A percentile compares a stretch with the other conserved stretches of the same genome.
phyloP scores from a whole-genome alignment of 2,113 vertebrate species.

The Cyrtonyx montezumae region DNA sequence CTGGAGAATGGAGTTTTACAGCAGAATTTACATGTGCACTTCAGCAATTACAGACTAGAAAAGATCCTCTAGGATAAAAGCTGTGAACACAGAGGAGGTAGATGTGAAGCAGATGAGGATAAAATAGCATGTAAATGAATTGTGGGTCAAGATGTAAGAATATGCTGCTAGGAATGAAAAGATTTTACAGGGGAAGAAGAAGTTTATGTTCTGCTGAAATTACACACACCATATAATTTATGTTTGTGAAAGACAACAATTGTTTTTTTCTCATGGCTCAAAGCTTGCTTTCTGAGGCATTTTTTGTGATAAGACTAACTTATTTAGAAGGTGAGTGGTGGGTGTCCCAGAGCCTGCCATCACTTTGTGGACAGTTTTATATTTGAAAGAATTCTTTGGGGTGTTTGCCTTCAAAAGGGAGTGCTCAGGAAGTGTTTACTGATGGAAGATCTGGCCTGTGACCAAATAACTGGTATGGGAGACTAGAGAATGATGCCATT shows the following conservation, averaged over 20 bases:
- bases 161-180: neutral
- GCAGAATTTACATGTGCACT: neutral
- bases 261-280: too few species aligned
- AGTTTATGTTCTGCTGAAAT: slow-evolving; percentile 37
- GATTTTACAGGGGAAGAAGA: slow-evolving; percentile 37
- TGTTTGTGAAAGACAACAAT: neutral
- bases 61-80: neutral
- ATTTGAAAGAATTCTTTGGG: too few species aligned
- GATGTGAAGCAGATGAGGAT: neutral
- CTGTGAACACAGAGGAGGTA: slow-evolving; percentile 24
- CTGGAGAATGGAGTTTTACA: neutral
- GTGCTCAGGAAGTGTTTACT: too few species aligned
- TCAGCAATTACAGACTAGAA: neutral
- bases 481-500: too few species aligned
- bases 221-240: neutral
- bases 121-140: slow-evolving; percentile 38
- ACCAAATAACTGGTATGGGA: too few species aligned
- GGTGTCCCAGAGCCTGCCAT: too few species aligned
- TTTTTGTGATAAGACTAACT: too few species aligned
- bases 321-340: too few species aligned
- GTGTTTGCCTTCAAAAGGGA: too few species aligned
- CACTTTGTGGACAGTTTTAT: too few species aligned
- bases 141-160: slow-evolving; percentile 17
- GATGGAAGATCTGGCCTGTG: too few species aligned
- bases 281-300: too few species aligned